Evolutionary conservation across 1,140 invertebrate genomes (phyloP), one percentile per base, ranked within the genome.

Genomic region (Mylabris phalerata): DNA sequence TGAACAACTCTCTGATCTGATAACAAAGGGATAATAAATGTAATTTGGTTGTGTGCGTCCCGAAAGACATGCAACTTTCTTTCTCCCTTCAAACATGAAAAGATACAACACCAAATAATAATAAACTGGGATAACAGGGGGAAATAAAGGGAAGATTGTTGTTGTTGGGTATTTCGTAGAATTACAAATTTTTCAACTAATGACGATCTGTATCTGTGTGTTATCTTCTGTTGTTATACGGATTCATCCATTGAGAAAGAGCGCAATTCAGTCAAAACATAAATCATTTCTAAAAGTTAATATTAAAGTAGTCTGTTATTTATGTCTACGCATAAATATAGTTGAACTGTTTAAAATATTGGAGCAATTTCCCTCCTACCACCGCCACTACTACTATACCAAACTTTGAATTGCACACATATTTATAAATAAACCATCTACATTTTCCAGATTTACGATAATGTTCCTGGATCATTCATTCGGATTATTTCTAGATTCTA

Each of bases 271-370:
- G 32, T 32, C 7, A 32, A 32, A 32, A 45, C 48, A 55, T 60
- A 60, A 60, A 60, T 60, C 58, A 60, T 47, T 48, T 60, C 39
- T 26, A 48, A 49, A 32, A 51, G 61, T 51, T 49, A 64, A 61
- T 50, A 61, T 61, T 61, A 64, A 64, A 55, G 59, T 55, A 51
- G 32, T 61, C 42, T 13, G 60, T 62, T 62, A 62, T 62, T 62
- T 62, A 62, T 62, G 56, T 42, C 49, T 26, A 59, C 50, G 56
- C 60, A 58, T 62, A 62, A 62, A 62, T 62, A 62, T 56, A 45
- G 50, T 59, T 59, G 45, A 58, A 46, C 60, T 55, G 50, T 49
- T 32, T 55, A 60, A 60, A 60, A 60, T 55, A 55, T 55, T 42
- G 60, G 46, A 13, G 55, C 56, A 42, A 61, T 61, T 57, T 57